Conservation (phyloP, 2,888 invertebrate species). For the Cordilura impudica region DNA sequence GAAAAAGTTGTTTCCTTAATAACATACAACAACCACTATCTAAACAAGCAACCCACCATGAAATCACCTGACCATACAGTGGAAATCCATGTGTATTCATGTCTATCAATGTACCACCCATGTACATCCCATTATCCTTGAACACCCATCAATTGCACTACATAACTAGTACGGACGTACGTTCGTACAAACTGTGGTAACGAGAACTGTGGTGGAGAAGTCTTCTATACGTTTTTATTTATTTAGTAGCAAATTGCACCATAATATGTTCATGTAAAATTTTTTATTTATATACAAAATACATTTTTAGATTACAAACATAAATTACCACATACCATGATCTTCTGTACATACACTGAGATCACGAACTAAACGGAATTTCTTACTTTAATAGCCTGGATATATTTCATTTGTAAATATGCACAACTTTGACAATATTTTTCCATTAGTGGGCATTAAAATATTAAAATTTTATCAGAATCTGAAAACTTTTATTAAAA, state of each 20-base stretch:
- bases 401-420: too few relatives aligned
- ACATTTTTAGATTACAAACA: conserved; percentile 42
- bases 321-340: conserved; percentile 43
- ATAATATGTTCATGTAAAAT: conserved; percentile 49
- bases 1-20: conserved; percentile 18
- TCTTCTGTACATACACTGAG: background rate
- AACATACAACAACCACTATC: conserved; percentile 21
- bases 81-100: background rate
- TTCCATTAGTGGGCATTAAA: too few relatives aligned
- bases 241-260: conserved; percentile 45
- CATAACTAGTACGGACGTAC: conserved; percentile 2
- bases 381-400: too few relatives aligned
- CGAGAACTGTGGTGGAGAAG: background rate
- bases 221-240: conserved; percentile 3
- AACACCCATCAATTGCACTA: conserved; percentile 33
- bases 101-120: conserved; percentile 19
- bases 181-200: background rate
- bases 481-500: too few relatives aligned
- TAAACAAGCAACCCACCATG: background rate
- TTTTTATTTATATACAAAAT: conserved; percentile 32
- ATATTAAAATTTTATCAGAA: too few relatives aligned
- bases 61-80: conserved; percentile 44
- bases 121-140: conserved; percentile 34
- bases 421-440: too few relatives aligned
- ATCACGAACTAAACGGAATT: too few relatives aligned